These are phyloP conservation scores for Eristalis arbustorum DNA, from an alignment of 2,888 invertebrate genomes.

Conservation along the genomic window DNA sequence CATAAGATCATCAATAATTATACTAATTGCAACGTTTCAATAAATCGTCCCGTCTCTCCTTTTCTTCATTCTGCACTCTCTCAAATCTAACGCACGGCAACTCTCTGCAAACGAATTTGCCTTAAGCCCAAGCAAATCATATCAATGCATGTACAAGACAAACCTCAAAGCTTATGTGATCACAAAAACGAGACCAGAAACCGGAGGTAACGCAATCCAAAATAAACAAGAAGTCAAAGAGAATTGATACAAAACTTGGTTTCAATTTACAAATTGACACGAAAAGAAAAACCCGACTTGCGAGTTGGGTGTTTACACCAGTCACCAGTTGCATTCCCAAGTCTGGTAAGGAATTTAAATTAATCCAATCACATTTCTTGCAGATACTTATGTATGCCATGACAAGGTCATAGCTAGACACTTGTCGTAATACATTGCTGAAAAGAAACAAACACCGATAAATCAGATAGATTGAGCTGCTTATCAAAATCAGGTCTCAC, in stretches of 20 bases:
- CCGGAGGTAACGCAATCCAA: background rate
- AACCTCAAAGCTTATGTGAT: background rate
- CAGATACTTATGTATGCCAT: background rate
- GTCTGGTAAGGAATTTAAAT: background rate
- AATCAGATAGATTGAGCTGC: background rate
- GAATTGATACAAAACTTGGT: background rate
- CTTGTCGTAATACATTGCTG: background rate
- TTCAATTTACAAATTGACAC: background rate
- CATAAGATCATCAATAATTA: background rate
- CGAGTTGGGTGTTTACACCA: background rate
- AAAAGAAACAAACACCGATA: background rate
- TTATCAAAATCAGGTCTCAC: constrained; percentile 6
- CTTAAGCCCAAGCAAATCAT: background rate
- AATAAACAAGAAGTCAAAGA: background rate
- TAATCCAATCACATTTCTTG: background rate
- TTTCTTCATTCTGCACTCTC: background rate
- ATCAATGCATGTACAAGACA: background rate
- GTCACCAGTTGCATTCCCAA: background rate
- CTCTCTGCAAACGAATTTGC: background rate
- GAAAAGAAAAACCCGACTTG: background rate
- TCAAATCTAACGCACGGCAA: background rate
- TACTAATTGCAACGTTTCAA: background rate
- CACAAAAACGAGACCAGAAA: background rate
- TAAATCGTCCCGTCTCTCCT: background rate
- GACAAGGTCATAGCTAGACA: background rate